A percentile compares a stretch with the other conserved stretches of the same genome.
phyloP scores from a whole-genome alignment of 2,797 vertebrate genomes.

The Centroberyx gerrardi region DNA sequence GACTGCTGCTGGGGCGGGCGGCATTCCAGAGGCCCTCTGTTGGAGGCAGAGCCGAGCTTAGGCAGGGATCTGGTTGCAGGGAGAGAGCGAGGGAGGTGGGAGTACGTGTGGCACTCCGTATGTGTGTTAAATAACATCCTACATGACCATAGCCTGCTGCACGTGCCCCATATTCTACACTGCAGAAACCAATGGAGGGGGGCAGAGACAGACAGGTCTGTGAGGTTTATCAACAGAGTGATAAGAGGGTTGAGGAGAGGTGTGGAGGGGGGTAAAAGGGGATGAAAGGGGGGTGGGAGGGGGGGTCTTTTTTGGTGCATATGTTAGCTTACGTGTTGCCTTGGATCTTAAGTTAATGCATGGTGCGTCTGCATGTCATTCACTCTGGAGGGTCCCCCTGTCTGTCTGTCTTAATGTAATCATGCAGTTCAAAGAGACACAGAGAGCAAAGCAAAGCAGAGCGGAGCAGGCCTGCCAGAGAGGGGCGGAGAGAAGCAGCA shows the following conservation, averaged over 20 bases:
- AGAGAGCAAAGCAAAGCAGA: slow-evolving; percentile 69
- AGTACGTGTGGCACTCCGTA: slow-evolving; percentile 20
- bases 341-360: background rate
- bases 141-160: background rate
- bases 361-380: background rate
- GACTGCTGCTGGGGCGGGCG: background rate
- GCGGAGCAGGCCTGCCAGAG: slow-evolving; percentile 67
- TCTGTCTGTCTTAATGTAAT: slow-evolving; percentile 53
- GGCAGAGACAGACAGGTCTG: background rate
- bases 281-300: background rate
- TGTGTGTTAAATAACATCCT: background rate
- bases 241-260: background rate
- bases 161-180: background rate
- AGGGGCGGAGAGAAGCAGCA: slow-evolving; percentile 81
- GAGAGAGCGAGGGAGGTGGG: slow-evolving; percentile 3
- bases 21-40: slow-evolving; percentile 12
- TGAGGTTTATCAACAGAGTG: background rate
- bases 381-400: slow-evolving; percentile 39
- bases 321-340: background rate
- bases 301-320: too few relatives aligned
- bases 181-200: background rate
- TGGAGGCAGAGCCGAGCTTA: background rate
- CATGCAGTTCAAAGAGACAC: slow-evolving; percentile 59
- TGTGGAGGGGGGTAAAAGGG: background rate
- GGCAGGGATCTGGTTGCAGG: slow-evolving; percentile 1